Base-by-base conservation (phyloP, 2,888 invertebrate species). In the Drosophila nr. perissopoda region DNA sequence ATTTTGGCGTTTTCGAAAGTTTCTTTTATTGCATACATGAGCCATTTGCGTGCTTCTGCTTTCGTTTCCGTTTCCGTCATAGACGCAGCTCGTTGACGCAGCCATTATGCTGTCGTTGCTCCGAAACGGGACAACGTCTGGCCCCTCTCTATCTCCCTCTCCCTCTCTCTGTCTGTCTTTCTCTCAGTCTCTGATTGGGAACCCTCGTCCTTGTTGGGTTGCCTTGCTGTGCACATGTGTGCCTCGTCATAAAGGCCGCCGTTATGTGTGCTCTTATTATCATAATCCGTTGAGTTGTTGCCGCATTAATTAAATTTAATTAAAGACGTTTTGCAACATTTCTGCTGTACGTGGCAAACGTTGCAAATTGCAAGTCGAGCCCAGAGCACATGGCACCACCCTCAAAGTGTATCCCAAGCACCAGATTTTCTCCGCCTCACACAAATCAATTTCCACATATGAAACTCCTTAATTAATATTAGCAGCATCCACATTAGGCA, bases 271-370 rank as follows among this genome's bases (percentile, higher is more conserved):
- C 81, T 82, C 91, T 91, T 86, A 91, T 91, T 91, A 91, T 88
- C 84, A 91, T 91, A 91, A 91, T 91, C 91, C 91, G 82, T 91
- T 88, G 83, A 82, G 84, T 81, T 89, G 85, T 79, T 72, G 80
- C 79, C 75, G 91, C 81, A 92, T 92, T 92, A 92, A 92, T 92
- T 91, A 90, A 91, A 92, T 92, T 92, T 91, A 91, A 91, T 92
- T 91, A 92, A 92, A 91, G 82, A 83, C 81, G 79, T 82, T 90
- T 89, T 84, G 83, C 82, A 85, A 82, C 80, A 88, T 86, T 81
- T 85, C 76, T 59, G 64, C 56, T 58, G 75, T 83, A 91, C 89
- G 91, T 89, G 91, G 83, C 68, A 62, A 83, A 69, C 70, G 70
- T 74, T 75, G 76, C 81, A 77, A 82, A 91, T 83, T 76, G 79